Percentiles rank a stretch among this genome's conserved stretches.
Conservation (phyloP, 2,113 vertebrate genomes). For the Recurvirostra avosetta region DNA sequence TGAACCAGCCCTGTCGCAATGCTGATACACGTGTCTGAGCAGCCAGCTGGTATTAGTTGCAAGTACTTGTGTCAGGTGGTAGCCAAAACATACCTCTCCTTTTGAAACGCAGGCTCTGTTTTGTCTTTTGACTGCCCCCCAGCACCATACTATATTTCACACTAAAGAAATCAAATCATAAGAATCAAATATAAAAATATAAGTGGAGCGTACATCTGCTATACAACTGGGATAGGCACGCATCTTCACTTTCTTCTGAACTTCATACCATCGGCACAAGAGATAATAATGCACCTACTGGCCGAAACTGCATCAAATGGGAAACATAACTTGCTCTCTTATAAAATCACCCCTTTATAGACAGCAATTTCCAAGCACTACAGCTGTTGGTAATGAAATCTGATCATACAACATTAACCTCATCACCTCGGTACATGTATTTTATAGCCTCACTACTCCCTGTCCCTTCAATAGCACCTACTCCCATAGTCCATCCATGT, state of each 20-base stretch:
- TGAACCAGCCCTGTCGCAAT: not conserved
- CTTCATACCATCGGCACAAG: not conserved
- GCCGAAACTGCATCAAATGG: not conserved
- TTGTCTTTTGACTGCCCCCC: not conserved
- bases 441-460: not conserved
- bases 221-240: not conserved
- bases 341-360: not conserved
- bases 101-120: conserved; percentile 12
- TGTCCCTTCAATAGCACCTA: not conserved
- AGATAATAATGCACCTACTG: not conserved
- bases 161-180: not conserved
- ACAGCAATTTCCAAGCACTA: not conserved
- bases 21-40: not conserved
- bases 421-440: not conserved
- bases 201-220: not conserved
- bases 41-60: not conserved
- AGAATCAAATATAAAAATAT: not conserved
- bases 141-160: not conserved
- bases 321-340: not conserved
- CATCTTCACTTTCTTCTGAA: not conserved
- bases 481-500: not conserved
- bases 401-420: not conserved
- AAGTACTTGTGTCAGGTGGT: not conserved
- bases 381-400: not conserved
- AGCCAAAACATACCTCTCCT: not conserved